Base-by-base conservation (phyloP, 2,888 invertebrate genomes). In the Eutolmus rufibarbis region DNA sequence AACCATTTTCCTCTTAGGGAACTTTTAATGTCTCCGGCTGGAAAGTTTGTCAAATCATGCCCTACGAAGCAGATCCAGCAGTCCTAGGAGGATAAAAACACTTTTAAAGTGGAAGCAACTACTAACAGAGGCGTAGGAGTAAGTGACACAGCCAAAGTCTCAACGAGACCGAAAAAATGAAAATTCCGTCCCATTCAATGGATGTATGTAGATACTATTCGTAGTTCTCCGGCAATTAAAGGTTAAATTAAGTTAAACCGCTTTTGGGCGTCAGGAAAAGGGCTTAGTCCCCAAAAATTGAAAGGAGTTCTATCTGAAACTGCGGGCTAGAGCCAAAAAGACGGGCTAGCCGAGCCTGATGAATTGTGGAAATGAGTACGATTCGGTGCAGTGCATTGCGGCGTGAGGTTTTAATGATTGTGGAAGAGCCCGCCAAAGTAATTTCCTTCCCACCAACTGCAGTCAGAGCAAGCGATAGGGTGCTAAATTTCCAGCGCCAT, bases 31-130 rank as follows among this genome's bases (percentile, higher is more conserved):
- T 66, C 82, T 23, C 46, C 66, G 66, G 34, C 37, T 40, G 82
- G 66, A 40, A 84, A 84, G 82, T 84, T 84, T 84, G 82, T 84
- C 82, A 84, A 84, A 57, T 84, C 82, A 84, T 66, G 82, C 82
- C 66, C 66, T 84, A 23, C 40, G 66, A 66, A 84, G 82, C 82
- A 84, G 66, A 84, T 84, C 82, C 57, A 57, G 46, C 37, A 84
- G 37, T 79, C 82, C 66, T 66, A 23, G 12, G 66, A 57, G 82
- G 82, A 84, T 84, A 66, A 66, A 84, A 84, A 23, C 82, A 66
- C 40, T 84, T 84, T 19, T 66, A 84, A 66, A 34, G 66, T 28
- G 79, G 66, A 66, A 66, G 12, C 34, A 66, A 28, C 82, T 66
- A 40, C 66, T 4, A 66, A 5, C 34, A 84, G 23, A 34, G 23